Evolutionary conservation across 2,797 vertebrate species (phyloP).

Genomic region (Hemitrygon akajei): DNA sequence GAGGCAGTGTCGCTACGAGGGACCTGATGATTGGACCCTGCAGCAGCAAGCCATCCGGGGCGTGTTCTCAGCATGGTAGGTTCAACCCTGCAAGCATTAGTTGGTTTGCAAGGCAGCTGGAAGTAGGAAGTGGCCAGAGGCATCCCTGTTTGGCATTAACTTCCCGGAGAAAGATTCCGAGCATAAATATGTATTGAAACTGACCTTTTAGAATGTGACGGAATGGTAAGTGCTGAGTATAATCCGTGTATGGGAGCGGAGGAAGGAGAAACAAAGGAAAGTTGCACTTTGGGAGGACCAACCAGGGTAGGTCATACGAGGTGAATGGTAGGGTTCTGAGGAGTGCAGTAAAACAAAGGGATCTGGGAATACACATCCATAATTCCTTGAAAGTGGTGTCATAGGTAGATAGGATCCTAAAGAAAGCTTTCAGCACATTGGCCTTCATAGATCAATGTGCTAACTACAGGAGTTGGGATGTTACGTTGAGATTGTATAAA

Average conservation of each 20-base stretch:
- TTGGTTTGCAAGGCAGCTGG: not conserved
- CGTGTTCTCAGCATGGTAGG: slow-evolving; percentile 71
- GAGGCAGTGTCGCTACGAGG: slow-evolving; percentile 68
- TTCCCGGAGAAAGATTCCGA: not conserved
- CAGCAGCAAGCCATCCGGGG: slow-evolving; percentile 67
- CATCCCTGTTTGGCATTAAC: not conserved
- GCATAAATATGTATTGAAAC: not conserved
- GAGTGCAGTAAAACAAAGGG: too few relatives aligned
- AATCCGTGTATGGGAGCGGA: not conserved
- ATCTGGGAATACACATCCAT: too few relatives aligned
- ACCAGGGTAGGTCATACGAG: too few relatives aligned
- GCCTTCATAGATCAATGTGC: too few relatives aligned
- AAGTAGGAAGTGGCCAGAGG: not conserved
- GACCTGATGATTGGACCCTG: slow-evolving; percentile 62
- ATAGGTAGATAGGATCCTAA: too few relatives aligned
- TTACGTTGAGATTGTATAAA: too few relatives aligned
- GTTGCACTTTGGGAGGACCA: too few relatives aligned
- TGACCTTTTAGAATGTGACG: not conserved
- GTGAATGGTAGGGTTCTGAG: too few relatives aligned
- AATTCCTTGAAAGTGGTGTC: too few relatives aligned
- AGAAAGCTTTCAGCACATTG: too few relatives aligned
- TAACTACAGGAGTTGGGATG: too few relatives aligned
- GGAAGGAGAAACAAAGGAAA: not conserved
- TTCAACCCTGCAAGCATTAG: not conserved
- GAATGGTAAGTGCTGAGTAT: not conserved